phyloP scores from a whole-genome alignment of 2,113 vertebrate species.

The Tachysurus fulvidraco region DNA sequence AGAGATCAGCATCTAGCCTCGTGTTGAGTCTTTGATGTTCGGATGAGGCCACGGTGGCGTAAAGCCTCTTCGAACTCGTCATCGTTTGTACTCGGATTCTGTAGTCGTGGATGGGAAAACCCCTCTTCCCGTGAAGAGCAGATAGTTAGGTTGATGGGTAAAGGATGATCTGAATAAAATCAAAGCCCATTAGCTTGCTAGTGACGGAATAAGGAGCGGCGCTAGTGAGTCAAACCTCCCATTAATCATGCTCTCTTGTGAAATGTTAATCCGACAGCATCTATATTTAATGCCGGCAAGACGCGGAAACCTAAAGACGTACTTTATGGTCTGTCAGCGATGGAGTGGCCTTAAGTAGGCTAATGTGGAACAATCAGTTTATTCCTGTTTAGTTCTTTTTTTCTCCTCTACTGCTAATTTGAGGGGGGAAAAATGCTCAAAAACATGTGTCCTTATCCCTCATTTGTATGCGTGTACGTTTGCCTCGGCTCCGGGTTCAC shows the following conservation, averaged over 20 bases:
- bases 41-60: not conserved
- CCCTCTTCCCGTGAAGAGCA: slow-evolving; percentile 22
- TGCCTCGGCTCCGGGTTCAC: not conserved
- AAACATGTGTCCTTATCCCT: not conserved
- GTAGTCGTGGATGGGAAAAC: not conserved
- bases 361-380: slow-evolving; percentile 44
- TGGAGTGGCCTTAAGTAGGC: slow-evolving; percentile 45
- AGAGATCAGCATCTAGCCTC: not conserved
- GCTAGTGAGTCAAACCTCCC: slow-evolving; percentile 53
- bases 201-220: slow-evolving; percentile 54
- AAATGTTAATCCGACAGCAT: slow-evolving; percentile 54
- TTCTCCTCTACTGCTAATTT: too few relatives aligned
- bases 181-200: slow-evolving; percentile 58
- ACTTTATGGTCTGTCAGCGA: slow-evolving; percentile 44
- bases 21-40: not conserved
- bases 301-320: slow-evolving; percentile 18
- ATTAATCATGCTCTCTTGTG: slow-evolving; percentile 61
- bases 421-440: not conserved
- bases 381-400: slow-evolving; percentile 14
- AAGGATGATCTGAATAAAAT: slow-evolving; percentile 54
- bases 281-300: slow-evolving; percentile 57
- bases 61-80: slow-evolving; percentile 3
- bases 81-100: slow-evolving; percentile 22
- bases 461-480: not conserved
- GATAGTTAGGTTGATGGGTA: slow-evolving; percentile 43